phyloP scores from a whole-genome alignment of 2,888 invertebrate species.

The Hecatera dysodea region DNA sequence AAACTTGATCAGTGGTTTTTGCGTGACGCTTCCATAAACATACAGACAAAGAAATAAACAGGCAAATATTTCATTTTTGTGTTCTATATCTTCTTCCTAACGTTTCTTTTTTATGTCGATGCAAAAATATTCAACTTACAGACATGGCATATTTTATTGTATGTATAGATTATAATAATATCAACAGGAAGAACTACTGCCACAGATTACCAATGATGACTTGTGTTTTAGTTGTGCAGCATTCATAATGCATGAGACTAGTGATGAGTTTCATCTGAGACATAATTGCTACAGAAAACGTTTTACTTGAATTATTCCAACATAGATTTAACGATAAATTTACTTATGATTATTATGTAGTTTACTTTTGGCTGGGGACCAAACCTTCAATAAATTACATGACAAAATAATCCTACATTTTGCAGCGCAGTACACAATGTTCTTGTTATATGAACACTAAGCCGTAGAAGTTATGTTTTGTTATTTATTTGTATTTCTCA shows the following conservation, averaged over 20 bases:
- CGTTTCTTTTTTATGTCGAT: no score
- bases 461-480: neutral
- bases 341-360: constrained; percentile 1
- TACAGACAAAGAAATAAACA: no score
- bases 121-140: no score
- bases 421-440: constrained; percentile 25
- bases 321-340: constrained; percentile 3
- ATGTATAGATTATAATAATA: no score
- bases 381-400: constrained; percentile 26
- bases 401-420: constrained; percentile 33
- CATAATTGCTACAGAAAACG: neutral
- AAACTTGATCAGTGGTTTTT: no score
- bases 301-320: neutral
- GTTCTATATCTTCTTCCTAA: no score
- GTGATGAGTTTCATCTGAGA: neutral
- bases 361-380: constrained; percentile 23
- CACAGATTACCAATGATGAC: neutral
- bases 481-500: constrained; percentile 18
- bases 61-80: no score
- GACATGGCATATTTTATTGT: no score
- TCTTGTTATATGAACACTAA: constrained; percentile 22
- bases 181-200: neutral
- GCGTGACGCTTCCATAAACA: no score
- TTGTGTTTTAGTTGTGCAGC: neutral
- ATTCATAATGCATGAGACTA: neutral